These are phyloP conservation scores for Penaeus japonicus DNA, from an alignment of 1,140 invertebrate genomes.

Conservation along the genomic window DNA sequence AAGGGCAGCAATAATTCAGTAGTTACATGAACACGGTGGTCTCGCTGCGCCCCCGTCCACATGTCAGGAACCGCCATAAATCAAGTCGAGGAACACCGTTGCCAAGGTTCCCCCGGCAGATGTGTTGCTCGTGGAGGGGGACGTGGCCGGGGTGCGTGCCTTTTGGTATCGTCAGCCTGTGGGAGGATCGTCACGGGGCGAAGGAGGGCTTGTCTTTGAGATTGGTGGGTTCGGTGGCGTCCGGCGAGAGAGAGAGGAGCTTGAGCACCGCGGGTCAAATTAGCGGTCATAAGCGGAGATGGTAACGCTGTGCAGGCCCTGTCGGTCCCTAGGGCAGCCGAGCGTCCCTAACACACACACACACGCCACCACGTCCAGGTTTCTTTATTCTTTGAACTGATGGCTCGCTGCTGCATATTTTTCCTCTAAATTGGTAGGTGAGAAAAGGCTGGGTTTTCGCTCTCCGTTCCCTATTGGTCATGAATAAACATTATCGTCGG, in stretches of 20 bases:
- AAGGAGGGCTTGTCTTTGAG: too few species aligned
- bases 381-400: constrained; percentile 28
- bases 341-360: not conserved
- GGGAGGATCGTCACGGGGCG: too few species aligned
- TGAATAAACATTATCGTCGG: not conserved
- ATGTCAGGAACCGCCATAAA: constrained; percentile 30
- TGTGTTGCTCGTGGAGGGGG: too few species aligned
- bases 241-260: too few species aligned
- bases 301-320: not conserved
- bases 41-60: constrained; percentile 12
- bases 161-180: too few species aligned
- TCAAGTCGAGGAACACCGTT: not conserved
- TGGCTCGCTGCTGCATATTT: not conserved
- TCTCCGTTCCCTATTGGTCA: not conserved
- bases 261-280: too few species aligned
- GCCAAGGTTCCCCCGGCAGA: not conserved
- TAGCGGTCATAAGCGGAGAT: too few species aligned
- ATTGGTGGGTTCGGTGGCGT: too few species aligned
- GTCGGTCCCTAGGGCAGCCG: not conserved
- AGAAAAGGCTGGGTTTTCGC: not conserved
- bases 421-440: not conserved
- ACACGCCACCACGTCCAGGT: not conserved
- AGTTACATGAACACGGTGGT: constrained; percentile 41
- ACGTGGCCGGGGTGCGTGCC: too few species aligned
- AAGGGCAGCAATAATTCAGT: constrained; percentile 34